Percentiles rank a stretch among this genome's conserved stretches.
Conservation (phyloP, 37 sponge, comb jelly and placozoan species). For the Hormiphora californensis region DNA sequence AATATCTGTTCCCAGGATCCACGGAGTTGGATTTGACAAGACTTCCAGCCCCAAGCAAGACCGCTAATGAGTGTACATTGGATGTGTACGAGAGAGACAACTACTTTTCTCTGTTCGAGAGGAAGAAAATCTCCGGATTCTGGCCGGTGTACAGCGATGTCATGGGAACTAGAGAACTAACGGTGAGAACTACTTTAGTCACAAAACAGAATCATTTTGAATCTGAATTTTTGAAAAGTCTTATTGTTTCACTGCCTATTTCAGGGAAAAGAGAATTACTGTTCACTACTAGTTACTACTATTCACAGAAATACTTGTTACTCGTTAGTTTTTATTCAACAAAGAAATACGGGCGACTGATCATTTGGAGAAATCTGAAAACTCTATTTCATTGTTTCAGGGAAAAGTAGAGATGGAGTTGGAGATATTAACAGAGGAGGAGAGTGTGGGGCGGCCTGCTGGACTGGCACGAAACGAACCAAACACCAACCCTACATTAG, state of each 20-base stretch:
- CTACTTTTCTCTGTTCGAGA: slow-evolving; percentile 75
- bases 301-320: too few relatives aligned
- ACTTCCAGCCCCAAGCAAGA: slow-evolving; percentile 63
- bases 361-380: too few relatives aligned
- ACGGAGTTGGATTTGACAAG: slow-evolving; percentile 68
- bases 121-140: slow-evolving; percentile 86
- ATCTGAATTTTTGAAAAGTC: neutral
- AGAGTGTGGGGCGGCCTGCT: slow-evolving; percentile 74
- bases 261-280: too few relatives aligned
- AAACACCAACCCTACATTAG: slow-evolving; percentile 83
- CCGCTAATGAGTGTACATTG: slow-evolving; percentile 64
- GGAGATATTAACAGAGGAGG: slow-evolving; percentile 90
- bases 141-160: slow-evolving; percentile 80
- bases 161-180: neutral
- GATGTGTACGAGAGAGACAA: slow-evolving; percentile 60
- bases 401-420: slow-evolving; percentile 94
- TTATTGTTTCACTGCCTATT: too few relatives aligned
- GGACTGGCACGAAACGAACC: slow-evolving; percentile 87
- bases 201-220: too few relatives aligned
- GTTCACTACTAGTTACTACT: too few relatives aligned
- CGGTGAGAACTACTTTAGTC: neutral
- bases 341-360: too few relatives aligned
- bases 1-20: slow-evolving; percentile 58
- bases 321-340: too few relatives aligned
- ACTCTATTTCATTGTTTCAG: too few relatives aligned